Evolutionary conservation across 1,140 invertebrate genomes (phyloP), one percentile per base, ranked within the genome.

Genomic region (Coptotermes formosanus): DNA sequence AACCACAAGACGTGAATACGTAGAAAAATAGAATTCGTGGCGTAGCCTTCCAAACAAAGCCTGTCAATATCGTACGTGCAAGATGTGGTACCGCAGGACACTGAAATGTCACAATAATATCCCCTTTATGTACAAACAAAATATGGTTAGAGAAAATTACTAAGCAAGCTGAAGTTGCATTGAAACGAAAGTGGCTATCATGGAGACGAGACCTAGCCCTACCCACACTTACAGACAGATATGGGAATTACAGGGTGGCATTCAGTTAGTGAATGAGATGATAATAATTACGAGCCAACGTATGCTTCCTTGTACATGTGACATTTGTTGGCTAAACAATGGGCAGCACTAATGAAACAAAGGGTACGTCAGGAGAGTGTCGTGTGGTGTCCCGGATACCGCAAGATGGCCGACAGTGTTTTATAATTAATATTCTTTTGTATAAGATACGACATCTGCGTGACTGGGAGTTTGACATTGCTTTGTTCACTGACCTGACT

Each of bases 271-370:
- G n/a, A n/a, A 30, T 14, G 64, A 30, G 16, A 75, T 75, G 64
- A 75, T 75, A 75, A 75, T 75, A 75, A 75, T 75, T 75, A 75
- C 1, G n/a, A 11, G n/a, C 8, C 16, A 25, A n/a, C 25, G 25
- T 75, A 30, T 75, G 64, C 25, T 16, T 55, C 19, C 16, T 19
- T 55, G 52, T 75, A 30, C 64, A 30, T 30, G 64, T 75, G 64
- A 75, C 64, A 75, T 75, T 75, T 75, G 64, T 75, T 75, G n/a
- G n/a, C 64, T 75, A 12, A 75, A 75, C 64, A 75, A 75, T 75
- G n/a, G n/a, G 64, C 6, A 25, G 7, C 25, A 8, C 64, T 75
- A 75, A 75, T 75, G 64, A 75, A 75, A 75, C 64, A 75, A 75
- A 64, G 59, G 25, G 21, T 8, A n/a, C 25, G 19, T 64, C 25